Evolutionary conservation across 1,140 invertebrate species (phyloP).

Genomic region (Whitmania pigra): DNA sequence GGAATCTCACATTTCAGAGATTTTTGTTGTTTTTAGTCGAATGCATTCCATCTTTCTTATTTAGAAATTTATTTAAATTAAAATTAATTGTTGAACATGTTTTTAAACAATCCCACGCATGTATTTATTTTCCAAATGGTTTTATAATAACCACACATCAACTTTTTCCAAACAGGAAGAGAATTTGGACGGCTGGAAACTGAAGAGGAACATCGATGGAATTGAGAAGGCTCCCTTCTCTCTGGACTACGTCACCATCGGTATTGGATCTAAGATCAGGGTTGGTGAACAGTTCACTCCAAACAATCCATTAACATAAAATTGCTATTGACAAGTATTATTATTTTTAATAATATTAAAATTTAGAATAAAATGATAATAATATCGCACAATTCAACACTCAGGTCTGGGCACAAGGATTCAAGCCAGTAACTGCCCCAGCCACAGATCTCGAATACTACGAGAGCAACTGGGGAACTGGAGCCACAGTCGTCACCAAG

Average conservation of each 20-base stretch:
- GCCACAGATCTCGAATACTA: constrained; percentile 22
- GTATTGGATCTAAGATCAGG: constrained; percentile 19
- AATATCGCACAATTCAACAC: too few relatives aligned
- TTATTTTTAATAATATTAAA: too few relatives aligned
- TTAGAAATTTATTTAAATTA: too few relatives aligned
- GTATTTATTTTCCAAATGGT: too few relatives aligned
- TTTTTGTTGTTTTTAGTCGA: not conserved
- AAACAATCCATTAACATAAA: too few relatives aligned
- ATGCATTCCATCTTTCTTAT: not conserved
- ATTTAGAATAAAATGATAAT: too few relatives aligned
- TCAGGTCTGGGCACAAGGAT: constrained; percentile 23
- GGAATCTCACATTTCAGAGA: not conserved
- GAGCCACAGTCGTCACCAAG: constrained; percentile 38
- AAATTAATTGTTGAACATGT: too few relatives aligned
- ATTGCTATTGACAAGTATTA: too few relatives aligned
- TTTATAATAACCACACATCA: too few relatives aligned
- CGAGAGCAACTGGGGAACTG: constrained; percentile 36
- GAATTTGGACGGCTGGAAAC: constrained; percentile 31
- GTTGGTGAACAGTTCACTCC: not conserved
- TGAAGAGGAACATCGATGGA: constrained; percentile 33
- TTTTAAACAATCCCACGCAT: too few relatives aligned
- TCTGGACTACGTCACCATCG: constrained; percentile 14
- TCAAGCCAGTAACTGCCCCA: constrained; percentile 12
- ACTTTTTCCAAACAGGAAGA: constrained; percentile 2
- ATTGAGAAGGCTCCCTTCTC: constrained; percentile 15